These are phyloP conservation scores for Esox lucius DNA, from an alignment of 2,797 vertebrate species.

Conservation along the genomic window DNA sequence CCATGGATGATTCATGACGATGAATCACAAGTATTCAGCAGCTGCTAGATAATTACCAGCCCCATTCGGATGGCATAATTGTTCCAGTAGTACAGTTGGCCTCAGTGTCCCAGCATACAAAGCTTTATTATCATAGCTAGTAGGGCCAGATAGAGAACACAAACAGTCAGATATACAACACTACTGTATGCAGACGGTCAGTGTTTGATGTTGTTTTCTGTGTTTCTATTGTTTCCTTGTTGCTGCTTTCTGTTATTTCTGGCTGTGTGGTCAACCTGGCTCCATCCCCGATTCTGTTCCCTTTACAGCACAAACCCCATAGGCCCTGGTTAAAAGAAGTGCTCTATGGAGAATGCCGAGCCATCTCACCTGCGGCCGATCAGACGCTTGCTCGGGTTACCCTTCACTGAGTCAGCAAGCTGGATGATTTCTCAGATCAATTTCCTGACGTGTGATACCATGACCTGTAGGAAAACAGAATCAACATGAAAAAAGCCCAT, in stretches of 20 bases:
- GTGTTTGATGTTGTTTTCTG: too few species aligned
- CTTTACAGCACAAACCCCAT: too few species aligned
- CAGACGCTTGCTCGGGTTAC: neutral
- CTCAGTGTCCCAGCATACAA: neutral
- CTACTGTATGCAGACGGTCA: neutral
- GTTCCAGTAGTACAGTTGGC: neutral
- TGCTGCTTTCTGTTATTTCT: neutral
- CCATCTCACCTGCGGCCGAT: neutral
- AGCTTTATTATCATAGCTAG: neutral
- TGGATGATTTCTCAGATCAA: constrained; percentile 1
- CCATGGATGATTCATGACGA: constrained; percentile 2
- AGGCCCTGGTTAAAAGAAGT: too few species aligned
- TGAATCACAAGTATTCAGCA: neutral
- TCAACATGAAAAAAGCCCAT: neutral
- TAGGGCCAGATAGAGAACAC: neutral
- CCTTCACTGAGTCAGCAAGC: neutral
- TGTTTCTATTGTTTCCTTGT: neutral
- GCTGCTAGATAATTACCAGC: neutral
- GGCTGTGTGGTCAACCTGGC: neutral
- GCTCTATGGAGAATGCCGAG: too few species aligned
- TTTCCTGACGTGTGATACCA: neutral
- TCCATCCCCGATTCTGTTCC: too few species aligned
- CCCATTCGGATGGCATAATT: neutral
- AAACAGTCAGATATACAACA: neutral
- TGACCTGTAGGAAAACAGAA: neutral